These are phyloP conservation scores for Argynnis bischoffii DNA, from an alignment of 2,888 invertebrate species.

Conservation along the genomic window DNA sequence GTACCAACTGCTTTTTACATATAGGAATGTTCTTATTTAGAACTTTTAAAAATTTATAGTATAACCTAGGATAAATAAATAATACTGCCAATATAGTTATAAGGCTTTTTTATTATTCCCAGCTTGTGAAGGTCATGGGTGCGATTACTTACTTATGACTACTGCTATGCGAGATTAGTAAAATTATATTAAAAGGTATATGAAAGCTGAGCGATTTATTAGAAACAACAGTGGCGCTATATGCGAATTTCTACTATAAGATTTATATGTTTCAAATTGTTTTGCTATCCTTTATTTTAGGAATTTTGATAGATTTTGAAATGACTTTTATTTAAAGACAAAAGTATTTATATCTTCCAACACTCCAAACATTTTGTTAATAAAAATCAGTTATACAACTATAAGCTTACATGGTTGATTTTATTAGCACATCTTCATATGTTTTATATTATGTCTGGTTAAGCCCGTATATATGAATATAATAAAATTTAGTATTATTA, in stretches of 20 bases:
- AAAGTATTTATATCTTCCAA: constrained; percentile 11
- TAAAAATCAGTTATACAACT: background rate
- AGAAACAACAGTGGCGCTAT: constrained; percentile 13
- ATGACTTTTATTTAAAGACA: constrained; percentile 5
- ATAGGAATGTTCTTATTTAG: constrained; percentile 27
- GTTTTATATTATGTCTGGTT: background rate
- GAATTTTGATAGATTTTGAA: background rate
- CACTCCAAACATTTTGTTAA: constrained; percentile 6
- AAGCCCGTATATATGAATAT: background rate
- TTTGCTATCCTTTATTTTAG: constrained; percentile 12
- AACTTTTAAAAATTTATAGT: constrained; percentile 31
- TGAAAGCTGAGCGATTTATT: constrained; percentile 36
- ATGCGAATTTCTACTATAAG: constrained; percentile 31
- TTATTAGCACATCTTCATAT: constrained; percentile 1
- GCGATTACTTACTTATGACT: constrained; percentile 41
- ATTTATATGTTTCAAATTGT: constrained; percentile 12
- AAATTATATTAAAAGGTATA: constrained; percentile 33
- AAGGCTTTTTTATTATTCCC: constrained; percentile 55
- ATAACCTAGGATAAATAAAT: constrained; percentile 44
- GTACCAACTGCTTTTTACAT: constrained; percentile 22
- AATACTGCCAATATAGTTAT: constrained; percentile 63
- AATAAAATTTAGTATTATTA: constrained; percentile 9
- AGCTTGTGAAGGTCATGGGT: constrained; percentile 43
- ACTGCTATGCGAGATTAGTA: constrained; percentile 45
- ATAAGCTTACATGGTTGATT: no score